Percentiles rank a stretch among this genome's conserved stretches.
Conservation (phyloP, 2,888 invertebrate genomes). For the Abrostola triplasia region DNA sequence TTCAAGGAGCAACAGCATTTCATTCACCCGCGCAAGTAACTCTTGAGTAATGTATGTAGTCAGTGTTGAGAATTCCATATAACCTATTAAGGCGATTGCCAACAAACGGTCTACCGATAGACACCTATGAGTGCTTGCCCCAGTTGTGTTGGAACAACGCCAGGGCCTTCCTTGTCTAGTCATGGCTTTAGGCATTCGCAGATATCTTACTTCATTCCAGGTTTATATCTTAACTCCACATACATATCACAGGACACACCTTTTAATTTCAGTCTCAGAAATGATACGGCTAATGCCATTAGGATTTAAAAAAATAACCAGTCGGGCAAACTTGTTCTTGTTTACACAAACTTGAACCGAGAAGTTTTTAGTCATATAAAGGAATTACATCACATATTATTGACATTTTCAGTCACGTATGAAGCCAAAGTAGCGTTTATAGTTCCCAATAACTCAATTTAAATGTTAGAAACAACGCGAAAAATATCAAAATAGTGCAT, state of each 20-base stretch:
- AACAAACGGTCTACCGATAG: constrained; percentile 80
- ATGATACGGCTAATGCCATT: constrained; percentile 24
- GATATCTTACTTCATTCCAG: constrained; percentile 62
- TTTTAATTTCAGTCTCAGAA: constrained; percentile 12
- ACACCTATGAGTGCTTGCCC: constrained; percentile 78
- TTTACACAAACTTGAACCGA: constrained; percentile 29
- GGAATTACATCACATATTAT: constrained; percentile 28
- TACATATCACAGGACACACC: constrained; percentile 32
- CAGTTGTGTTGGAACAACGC: constrained; percentile 80
- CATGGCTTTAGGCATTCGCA: constrained; percentile 66
- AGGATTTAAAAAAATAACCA: constrained; percentile 24
- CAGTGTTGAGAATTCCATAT: constrained; percentile 69
- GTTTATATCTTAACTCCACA: constrained; percentile 59
- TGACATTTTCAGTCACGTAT: constrained; percentile 57
- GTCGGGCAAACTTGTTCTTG: constrained; percentile 22
- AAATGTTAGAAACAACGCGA: constrained; percentile 39
- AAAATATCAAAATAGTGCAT: constrained; percentile 55
- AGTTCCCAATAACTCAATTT: constrained; percentile 49
- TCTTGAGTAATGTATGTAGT: constrained; percentile 57
- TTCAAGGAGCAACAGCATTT: constrained; percentile 53
- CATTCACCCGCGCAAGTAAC: constrained; percentile 54
- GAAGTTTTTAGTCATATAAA: constrained; percentile 34
- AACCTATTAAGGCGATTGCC: constrained; percentile 81
- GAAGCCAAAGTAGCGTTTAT: constrained; percentile 38
- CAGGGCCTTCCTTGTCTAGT: constrained; percentile 75